Percentiles rank a stretch among this genome's conserved stretches.
Evolutionary conservation across 92 coral and sea anemone species (phyloP).

Genomic region (Paragorgia papillata): DNA sequence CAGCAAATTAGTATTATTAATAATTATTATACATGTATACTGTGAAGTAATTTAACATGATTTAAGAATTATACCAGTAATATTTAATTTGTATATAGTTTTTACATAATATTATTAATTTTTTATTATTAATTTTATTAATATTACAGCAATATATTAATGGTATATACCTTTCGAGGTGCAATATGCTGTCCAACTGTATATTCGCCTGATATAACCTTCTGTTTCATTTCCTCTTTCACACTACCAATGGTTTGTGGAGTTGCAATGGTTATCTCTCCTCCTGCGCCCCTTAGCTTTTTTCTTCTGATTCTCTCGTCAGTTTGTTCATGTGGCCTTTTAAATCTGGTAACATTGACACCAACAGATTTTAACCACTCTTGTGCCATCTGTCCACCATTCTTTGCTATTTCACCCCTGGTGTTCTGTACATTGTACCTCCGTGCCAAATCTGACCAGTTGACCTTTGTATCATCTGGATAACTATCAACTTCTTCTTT

Average conservation of each 20-base stretch:
- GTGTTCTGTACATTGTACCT: constrained; percentile 50
- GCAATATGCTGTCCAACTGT: constrained; percentile 63
- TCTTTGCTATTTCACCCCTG: constrained; percentile 65
- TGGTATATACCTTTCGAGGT: constrained; percentile 62
- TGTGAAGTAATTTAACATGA: no score
- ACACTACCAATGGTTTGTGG: constrained; percentile 37
- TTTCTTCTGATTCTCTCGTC: constrained; percentile 44
- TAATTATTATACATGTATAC: no score
- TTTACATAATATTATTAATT: no score
- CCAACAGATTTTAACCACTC: constrained; percentile 54
- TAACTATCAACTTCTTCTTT: constrained; percentile 58
- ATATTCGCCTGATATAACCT: constrained; percentile 48
- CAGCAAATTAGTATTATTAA: not conserved
- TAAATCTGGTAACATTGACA: constrained; percentile 53
- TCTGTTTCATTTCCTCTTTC: constrained; percentile 22
- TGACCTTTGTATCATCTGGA: constrained; percentile 62
- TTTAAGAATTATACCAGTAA: no score
- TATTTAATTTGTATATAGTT: no score
- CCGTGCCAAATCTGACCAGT: constrained; percentile 65
- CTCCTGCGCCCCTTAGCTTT: constrained; percentile 56
- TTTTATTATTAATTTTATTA: not conserved
- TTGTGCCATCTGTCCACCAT: constrained; percentile 64
- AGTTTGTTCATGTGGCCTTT: not conserved
- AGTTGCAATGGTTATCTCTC: constrained; percentile 59
- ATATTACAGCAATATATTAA: no score